phyloP scores from a whole-genome alignment of 2,888 invertebrate species.

The Diarsia mendica region DNA sequence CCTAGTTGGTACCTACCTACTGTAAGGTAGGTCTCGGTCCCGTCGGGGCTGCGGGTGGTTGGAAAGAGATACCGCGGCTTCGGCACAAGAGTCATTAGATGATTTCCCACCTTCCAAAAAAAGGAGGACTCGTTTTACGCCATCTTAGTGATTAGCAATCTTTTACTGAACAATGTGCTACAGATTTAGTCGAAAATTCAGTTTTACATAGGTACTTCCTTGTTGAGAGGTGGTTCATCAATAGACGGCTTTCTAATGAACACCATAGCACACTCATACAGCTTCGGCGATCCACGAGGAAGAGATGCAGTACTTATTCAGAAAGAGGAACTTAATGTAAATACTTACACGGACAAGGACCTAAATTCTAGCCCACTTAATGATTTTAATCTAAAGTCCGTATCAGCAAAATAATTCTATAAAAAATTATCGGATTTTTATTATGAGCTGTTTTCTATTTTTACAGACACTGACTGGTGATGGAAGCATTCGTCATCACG shows the following conservation, averaged over 20 bases:
- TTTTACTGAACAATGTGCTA: not conserved
- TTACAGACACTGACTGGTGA: slow-evolving; percentile 2
- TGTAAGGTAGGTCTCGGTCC: too few species aligned
- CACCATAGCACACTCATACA: not conserved
- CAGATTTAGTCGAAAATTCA: not conserved
- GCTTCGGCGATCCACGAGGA: not conserved
- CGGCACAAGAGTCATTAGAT: too few species aligned
- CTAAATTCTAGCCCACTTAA: not conserved
- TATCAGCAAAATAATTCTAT: not conserved
- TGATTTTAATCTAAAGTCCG: not conserved
- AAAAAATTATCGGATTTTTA: not conserved
- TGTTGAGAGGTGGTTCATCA: not conserved
- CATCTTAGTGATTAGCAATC: not conserved
- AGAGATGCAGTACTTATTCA: not conserved
- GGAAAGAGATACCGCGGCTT: too few species aligned
- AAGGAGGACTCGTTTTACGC: too few species aligned
- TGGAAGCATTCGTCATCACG: slow-evolving; percentile 19
- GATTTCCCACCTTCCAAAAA: too few species aligned
- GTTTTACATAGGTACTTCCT: too few species aligned
- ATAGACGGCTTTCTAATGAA: not conserved
- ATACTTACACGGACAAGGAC: too few species aligned
- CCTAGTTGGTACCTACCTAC: too few species aligned
- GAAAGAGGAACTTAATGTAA: too few species aligned
- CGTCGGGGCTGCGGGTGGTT: too few species aligned
- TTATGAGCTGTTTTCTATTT: slow-evolving; percentile 27